Base-by-base conservation (phyloP, 1,140 invertebrate genomes). In the Neelides sp. region DNA sequence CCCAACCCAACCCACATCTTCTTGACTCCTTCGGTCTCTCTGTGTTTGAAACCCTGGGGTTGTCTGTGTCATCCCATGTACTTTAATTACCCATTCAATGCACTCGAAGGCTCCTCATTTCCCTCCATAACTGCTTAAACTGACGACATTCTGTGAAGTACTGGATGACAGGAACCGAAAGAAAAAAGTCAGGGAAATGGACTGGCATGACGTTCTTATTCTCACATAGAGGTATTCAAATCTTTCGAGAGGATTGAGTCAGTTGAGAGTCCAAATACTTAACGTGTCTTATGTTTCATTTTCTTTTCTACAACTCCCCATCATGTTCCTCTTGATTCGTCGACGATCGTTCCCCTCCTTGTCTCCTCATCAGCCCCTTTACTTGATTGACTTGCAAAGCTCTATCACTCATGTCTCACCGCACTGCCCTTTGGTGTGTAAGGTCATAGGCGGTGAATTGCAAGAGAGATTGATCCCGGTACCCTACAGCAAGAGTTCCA, bases 381-480 rank as follows among this genome's bases (percentile, higher is more conserved):
- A 45, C 42, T 43, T 45, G 37, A 48, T 54, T 36, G 19, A 48
- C 46, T 48, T 54, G 28, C n/a, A 35, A 48, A 50, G 41, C 35
- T 57, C 28, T 48, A 13, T 49, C 4, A 48, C 54, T 48, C 45
- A 58, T 58, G 55, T 60, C 50, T 61, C 55, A 61, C 55, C 58
- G 58, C 54, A 61, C 58, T 80, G 78, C 77, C 78, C 78, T 79
- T 79, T 79, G 76, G 76, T 78, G 78, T 82, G 82, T 77, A 88
- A 92, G 87, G 87, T 91, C 80, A 94, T 94, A 87, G 88, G 88
- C 83, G 89, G 89, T 80, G 88, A 92, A 80, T 90, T 92, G 79
- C 89, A 94, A 85, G 89, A 92, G 79, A 86, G 89, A 78, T 88
- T 94, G 82, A 93, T 94, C 77, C 89, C 89, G 75, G 88, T 93